Percentiles rank a stretch among this genome's conserved stretches.
Evolutionary conservation across 2,797 vertebrate species (phyloP).

Genomic region (Gymnoscopelus microlampas): DNA sequence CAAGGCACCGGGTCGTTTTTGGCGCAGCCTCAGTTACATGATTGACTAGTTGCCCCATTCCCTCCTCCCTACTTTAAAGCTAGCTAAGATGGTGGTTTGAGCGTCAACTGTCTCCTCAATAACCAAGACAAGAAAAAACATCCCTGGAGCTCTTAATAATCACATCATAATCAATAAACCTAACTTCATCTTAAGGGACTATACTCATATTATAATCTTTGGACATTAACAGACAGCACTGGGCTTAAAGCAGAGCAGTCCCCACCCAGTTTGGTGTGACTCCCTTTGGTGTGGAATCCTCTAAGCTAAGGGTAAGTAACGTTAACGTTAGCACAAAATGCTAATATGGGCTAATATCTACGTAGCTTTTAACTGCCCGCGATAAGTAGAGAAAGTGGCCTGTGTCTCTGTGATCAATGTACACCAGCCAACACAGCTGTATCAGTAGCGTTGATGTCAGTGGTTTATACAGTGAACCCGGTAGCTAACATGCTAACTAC

Average conservation of each 20-base stretch:
- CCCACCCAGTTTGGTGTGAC: conserved; percentile 83
- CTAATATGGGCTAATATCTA: conserved; percentile 46
- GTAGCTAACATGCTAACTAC: conserved; percentile 39
- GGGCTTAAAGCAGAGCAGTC: conserved; percentile 48
- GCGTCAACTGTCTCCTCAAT: conserved; percentile 83
- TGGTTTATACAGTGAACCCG: conserved; percentile 35
- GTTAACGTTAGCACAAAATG: conserved; percentile 63
- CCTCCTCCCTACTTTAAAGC: conserved; percentile 86
- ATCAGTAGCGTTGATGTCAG: conserved; percentile 52
- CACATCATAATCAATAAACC: conserved; percentile 64
- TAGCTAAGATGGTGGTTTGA: conserved; percentile 88
- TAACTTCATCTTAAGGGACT: conserved; percentile 63
- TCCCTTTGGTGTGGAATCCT: conserved; percentile 83
- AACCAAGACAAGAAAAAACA: conserved; percentile 78
- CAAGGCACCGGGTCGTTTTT: conserved; percentile 31
- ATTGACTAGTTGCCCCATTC: conserved; percentile 76
- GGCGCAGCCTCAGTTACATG: conserved; percentile 77
- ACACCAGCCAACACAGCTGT: background rate
- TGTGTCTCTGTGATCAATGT: background rate
- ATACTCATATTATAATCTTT: conserved; percentile 59
- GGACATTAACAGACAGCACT: conserved; percentile 63
- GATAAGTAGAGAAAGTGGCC: conserved; percentile 42
- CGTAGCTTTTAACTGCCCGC: conserved; percentile 27
- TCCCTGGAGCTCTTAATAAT: conserved; percentile 69
- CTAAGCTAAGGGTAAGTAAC: conserved; percentile 85